Percentiles rank a stretch among this genome's conserved stretches.
Evolutionary conservation across 2,113 vertebrate species (phyloP).

Genomic region (Elgaria multicarinata): DNA sequence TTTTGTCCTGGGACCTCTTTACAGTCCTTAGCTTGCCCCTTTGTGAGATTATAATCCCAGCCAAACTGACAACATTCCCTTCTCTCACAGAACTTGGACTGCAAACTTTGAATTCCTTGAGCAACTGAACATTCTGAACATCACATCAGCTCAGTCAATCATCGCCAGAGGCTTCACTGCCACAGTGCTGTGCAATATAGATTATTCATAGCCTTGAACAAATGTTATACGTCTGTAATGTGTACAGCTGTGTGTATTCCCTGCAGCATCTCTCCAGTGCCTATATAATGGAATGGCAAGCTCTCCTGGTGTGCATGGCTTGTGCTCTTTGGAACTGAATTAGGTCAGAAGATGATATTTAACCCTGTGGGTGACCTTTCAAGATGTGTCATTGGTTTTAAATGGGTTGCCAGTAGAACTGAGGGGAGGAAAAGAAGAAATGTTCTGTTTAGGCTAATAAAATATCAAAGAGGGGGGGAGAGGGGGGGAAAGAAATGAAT

Average conservation of each 20-base stretch:
- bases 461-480: background rate
- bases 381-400: slow-evolving; percentile 13
- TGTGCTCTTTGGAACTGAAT: background rate
- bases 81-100: no score
- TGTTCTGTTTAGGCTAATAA: background rate
- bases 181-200: background rate
- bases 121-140: background rate
- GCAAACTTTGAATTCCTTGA: background rate
- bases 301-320: background rate
- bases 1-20: background rate
- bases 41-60: background rate
- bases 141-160: background rate
- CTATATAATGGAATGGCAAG: background rate
- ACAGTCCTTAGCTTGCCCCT: background rate
- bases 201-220: background rate
- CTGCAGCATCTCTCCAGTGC: background rate
- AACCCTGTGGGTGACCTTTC: slow-evolving; percentile 18
- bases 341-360: slow-evolving; percentile 4
- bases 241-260: no score
- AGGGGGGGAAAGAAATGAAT: background rate
- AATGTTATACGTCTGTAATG: no score
- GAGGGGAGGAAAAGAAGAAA: background rate
- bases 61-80: background rate
- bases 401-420: background rate
- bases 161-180: background rate